Percentiles rank a stretch among this genome's conserved stretches.
phyloP scores from a whole-genome alignment of 37 sponge, comb jelly and placozoan genomes.

The Axinella damicornis region DNA sequence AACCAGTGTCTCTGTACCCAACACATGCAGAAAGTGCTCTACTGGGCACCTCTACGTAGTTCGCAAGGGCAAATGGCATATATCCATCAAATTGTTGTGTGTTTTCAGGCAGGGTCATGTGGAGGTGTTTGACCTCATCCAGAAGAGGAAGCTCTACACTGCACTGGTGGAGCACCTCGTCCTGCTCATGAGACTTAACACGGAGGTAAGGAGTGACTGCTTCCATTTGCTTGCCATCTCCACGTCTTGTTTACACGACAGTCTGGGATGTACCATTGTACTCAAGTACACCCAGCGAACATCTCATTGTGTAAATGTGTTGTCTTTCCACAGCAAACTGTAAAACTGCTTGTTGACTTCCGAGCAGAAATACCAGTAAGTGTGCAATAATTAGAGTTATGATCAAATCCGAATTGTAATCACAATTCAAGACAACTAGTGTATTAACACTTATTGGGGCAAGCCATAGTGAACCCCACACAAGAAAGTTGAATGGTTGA shows the following conservation, averaged over 20 bases:
- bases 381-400: no score
- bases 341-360: constrained; percentile 75
- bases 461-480: no score
- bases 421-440: no score
- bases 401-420: no score
- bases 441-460: not conserved
- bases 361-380: constrained; percentile 41
- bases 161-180: constrained; percentile 80
- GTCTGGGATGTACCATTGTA: no score
- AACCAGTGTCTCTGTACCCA: no score
- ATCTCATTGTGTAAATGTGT: no score
- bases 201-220: constrained; percentile 18
- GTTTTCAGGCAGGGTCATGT: constrained; percentile 66
- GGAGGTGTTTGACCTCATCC: constrained; percentile 93
- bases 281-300: no score
- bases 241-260: no score
- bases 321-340: constrained; percentile 38
- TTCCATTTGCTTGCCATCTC: no score
- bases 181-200: constrained; percentile 72
- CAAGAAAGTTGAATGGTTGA: no score
- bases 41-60: not conserved
- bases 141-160: constrained; percentile 74
- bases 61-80: not conserved
- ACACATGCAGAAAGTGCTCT: no score
- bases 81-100: not conserved